A percentile compares a stretch with the other conserved stretches of the same genome.
Conservation (phyloP, 2,113 vertebrate species). For the Dolichotis patagonum region DNA sequence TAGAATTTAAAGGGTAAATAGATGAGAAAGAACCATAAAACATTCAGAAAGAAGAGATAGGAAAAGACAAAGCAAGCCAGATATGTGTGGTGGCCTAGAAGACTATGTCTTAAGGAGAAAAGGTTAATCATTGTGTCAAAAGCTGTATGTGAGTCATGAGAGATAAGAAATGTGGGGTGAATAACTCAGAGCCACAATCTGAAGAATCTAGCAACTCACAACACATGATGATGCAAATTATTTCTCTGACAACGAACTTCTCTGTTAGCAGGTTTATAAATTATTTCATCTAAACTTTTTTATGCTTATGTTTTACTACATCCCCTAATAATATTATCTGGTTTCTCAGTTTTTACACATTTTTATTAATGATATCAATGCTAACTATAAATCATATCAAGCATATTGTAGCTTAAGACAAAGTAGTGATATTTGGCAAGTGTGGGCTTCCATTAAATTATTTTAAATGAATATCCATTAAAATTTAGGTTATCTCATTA, state of each 20-base stretch:
- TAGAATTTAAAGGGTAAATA: background rate
- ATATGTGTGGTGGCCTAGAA: background rate
- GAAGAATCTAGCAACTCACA: background rate
- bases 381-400: conserved; percentile 15
- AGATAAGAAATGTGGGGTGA: background rate
- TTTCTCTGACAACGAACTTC: background rate
- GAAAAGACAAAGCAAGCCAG: background rate
- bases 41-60: background rate
- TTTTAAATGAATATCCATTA: conserved; percentile 23
- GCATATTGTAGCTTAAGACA: conserved; percentile 25
- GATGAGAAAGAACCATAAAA: background rate
- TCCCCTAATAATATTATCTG: background rate
- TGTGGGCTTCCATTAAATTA: conserved; percentile 1
- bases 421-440: background rate
- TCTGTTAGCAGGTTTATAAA: background rate
- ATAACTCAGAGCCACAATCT: background rate
- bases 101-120: background rate
- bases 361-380: conserved; percentile 13
- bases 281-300: background rate
- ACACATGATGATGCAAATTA: background rate
- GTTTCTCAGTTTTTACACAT: conserved; percentile 27
- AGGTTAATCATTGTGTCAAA: background rate
- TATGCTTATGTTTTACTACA: conserved; percentile 27
- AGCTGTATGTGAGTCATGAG: background rate
- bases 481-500: background rate